These are phyloP conservation scores for Oncopodura yosiiana DNA, from an alignment of 1,140 invertebrate genomes.

Conservation along the genomic window DNA sequence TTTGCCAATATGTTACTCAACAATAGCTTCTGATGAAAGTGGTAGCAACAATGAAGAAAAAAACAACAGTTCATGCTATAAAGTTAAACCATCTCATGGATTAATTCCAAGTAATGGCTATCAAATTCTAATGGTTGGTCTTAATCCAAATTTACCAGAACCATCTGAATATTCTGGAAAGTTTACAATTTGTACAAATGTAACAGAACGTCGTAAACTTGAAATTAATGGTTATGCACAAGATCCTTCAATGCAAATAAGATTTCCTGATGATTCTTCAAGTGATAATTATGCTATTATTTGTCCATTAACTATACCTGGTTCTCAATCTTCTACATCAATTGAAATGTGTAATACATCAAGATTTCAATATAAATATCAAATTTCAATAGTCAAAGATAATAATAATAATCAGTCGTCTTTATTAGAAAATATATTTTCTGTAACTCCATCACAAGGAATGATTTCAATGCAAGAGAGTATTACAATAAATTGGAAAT, in stretches of 20 bases:
- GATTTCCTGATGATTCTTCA: neutral
- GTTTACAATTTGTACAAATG: neutral
- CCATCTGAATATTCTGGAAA: neutral
- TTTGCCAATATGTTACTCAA: conserved; percentile 2
- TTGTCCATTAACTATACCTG: conserved; percentile 15
- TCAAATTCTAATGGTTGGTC: conserved; percentile 8
- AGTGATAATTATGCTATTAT: neutral
- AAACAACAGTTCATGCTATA: too few species aligned
- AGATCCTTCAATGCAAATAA: neutral
- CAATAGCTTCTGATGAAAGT: neutral
- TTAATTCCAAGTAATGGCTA: conserved; percentile 6
- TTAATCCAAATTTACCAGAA: neutral
- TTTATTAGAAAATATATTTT: too few species aligned
- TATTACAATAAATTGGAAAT: conserved; percentile 11
- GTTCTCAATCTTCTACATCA: neutral
- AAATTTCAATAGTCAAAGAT: too few species aligned
- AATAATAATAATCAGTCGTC: too few species aligned
- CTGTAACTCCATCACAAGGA: conserved; percentile 3
- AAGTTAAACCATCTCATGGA: conserved; percentile 11
- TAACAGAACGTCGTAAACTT: conserved; percentile 5
- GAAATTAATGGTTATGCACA: conserved; percentile 8
- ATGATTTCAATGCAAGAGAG: conserved; percentile 10
- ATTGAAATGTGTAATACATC: conserved; percentile 17
- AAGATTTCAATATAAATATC: conserved; percentile 19
- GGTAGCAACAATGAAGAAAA: neutral